Percentiles rank a stretch among this genome's conserved stretches.
These are phyloP conservation scores for Ceuthmochares aereus DNA, from an alignment of 2,113 vertebrate species.

Conservation along the genomic window DNA sequence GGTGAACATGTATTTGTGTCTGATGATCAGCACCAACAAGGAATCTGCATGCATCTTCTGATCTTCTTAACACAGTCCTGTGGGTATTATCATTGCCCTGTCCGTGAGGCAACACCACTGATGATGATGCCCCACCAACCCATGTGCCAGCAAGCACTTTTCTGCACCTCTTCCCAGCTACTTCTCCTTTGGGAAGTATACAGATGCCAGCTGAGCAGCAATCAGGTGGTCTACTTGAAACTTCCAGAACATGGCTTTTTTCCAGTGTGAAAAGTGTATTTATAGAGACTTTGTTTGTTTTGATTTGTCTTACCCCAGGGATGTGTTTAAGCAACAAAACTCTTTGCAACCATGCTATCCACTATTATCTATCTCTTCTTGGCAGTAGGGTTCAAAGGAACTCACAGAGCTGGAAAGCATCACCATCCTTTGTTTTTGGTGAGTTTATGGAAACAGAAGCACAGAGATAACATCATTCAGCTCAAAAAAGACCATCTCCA, in stretches of 20 bases:
- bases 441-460: not conserved
- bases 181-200: not conserved
- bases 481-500: not conserved
- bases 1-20: not conserved
- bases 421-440: not conserved
- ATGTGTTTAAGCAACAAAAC: not conserved
- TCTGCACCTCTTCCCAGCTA: not conserved
- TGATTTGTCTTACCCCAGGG: not conserved
- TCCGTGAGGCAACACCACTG: not conserved
- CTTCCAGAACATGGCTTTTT: not conserved
- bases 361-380: constrained; percentile 1
- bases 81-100: not conserved
- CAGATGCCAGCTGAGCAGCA: not conserved
- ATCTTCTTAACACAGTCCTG: not conserved
- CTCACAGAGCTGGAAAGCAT: not conserved
- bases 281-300: not conserved
- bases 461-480: not conserved
- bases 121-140: not conserved
- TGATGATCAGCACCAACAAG: not conserved
- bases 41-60: not conserved
- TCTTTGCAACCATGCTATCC: not conserved
- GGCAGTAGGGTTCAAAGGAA: constrained; percentile 7
- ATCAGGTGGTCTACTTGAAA: not conserved
- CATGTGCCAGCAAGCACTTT: not conserved
- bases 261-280: not conserved